Conservation (phyloP, 1,140 invertebrate species). For the Pseudomyrmex sp. region DNA sequence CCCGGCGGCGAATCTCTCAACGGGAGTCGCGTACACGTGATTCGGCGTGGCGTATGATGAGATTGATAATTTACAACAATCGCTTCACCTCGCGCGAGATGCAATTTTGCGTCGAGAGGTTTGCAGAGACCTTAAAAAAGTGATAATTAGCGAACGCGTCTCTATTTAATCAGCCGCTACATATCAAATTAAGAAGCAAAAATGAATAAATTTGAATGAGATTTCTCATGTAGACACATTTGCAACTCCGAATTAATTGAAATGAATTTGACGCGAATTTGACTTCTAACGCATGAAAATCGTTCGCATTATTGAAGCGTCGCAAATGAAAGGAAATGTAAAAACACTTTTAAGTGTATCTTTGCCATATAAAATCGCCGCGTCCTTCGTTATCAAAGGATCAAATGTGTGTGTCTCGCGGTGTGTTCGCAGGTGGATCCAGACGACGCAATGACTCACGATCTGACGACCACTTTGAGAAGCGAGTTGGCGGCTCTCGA, state of each 20-base stretch:
- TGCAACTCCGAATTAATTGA: not conserved
- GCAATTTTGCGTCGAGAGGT: not conserved
- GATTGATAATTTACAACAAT: slow-evolving; percentile 41
- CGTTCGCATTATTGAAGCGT: not conserved
- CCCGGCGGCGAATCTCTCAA: not conserved
- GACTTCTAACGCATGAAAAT: not conserved
- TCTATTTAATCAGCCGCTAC: not conserved
- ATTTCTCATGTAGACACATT: too few relatives aligned
- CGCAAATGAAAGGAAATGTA: not conserved
- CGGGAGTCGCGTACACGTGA: not conserved
- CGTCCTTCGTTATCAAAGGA: not conserved
- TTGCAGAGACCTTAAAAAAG: not conserved
- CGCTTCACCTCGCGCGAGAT: not conserved
- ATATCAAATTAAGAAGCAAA: not conserved
- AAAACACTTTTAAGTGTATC: not conserved
- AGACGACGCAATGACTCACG: slow-evolving; percentile 85
- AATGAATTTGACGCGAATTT: not conserved
- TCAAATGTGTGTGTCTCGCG: not conserved
- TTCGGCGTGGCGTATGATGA: not conserved
- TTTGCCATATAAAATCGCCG: not conserved
- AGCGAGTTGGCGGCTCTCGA: slow-evolving; percentile 92
- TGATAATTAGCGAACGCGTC: not conserved
- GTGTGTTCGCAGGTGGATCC: slow-evolving; percentile 83
- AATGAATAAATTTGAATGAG: not conserved
- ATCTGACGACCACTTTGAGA: slow-evolving; percentile 90